Percentiles rank a stretch among this genome's conserved stretches.
phyloP scores from a whole-genome alignment of 2,113 vertebrate genomes.

The Orientallactaga bullata region DNA sequence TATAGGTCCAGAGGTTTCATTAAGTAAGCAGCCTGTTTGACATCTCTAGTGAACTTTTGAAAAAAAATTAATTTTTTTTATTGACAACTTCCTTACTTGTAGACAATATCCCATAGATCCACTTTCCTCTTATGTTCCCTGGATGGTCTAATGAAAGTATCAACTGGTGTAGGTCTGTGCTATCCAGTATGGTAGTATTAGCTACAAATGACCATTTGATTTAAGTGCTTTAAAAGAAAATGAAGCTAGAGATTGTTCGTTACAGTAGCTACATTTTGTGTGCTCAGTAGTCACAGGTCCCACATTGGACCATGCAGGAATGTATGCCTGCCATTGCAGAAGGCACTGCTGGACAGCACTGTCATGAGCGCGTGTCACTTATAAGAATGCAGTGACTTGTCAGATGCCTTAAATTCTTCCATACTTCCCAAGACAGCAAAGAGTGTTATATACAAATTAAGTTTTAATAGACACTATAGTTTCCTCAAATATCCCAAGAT shows the following conservation, averaged over 20 bases:
- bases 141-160: background rate
- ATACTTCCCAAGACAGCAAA: background rate
- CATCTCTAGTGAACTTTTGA: background rate
- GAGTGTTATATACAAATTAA: background rate
- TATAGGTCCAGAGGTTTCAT: background rate
- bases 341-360: background rate
- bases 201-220: background rate
- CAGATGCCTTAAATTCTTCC: background rate
- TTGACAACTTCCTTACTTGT: too few species aligned
- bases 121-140: background rate
- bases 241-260: background rate
- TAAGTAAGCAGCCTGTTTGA: background rate
- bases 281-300: background rate
- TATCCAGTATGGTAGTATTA: background rate
- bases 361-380: background rate
- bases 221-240: slow-evolving; percentile 27
- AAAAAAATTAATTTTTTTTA: too few species aligned
- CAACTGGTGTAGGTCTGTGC: background rate
- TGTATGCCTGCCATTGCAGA: background rate
- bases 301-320: background rate
- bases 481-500: background rate
- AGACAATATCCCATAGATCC: background rate
- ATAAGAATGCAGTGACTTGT: background rate
- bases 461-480: background rate
- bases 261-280: background rate